phyloP scores from a whole-genome alignment of 2,113 vertebrate genomes.

The Clarias macrocephalus region DNA sequence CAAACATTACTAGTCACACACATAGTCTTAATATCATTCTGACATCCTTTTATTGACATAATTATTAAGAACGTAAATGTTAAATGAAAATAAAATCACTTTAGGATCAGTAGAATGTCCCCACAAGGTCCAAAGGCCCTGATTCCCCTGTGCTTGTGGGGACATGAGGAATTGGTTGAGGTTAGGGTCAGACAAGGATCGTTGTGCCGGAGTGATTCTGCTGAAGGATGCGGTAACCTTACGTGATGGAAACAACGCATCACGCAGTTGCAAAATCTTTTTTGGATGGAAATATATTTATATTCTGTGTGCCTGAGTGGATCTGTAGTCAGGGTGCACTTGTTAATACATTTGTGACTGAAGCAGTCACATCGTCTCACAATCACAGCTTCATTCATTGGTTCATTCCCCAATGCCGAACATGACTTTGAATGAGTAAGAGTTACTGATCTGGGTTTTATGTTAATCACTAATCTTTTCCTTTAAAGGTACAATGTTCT shows the following conservation, averaged over 20 bases:
- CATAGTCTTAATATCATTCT: neutral
- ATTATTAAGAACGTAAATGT: too few relatives aligned
- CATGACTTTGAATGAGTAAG: neutral
- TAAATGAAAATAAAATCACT: too few relatives aligned
- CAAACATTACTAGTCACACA: neutral
- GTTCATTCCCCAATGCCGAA: neutral
- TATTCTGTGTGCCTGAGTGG: neutral
- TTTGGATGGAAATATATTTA: neutral
- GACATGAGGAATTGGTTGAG: neutral
- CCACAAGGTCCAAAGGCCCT: too few relatives aligned
- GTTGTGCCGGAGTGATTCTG: slow-evolving; percentile 30
- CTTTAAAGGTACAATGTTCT: neutral
- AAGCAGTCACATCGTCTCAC: slow-evolving; percentile 12
- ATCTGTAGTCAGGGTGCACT: neutral
- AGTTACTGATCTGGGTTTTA: neutral
- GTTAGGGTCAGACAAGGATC: slow-evolving; percentile 2
- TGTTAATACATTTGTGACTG: slow-evolving; percentile 19
- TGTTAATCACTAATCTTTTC: neutral
- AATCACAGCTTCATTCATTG: neutral
- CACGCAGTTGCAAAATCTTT: neutral
- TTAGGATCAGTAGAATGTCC: too few relatives aligned
- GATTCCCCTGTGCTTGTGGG: too few relatives aligned
- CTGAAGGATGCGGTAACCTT: neutral
- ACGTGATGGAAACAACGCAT: neutral
- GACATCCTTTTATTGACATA: too few relatives aligned